Conservation (phyloP, 2,888 invertebrate genomes). For the Drosophila demipolita region DNA sequence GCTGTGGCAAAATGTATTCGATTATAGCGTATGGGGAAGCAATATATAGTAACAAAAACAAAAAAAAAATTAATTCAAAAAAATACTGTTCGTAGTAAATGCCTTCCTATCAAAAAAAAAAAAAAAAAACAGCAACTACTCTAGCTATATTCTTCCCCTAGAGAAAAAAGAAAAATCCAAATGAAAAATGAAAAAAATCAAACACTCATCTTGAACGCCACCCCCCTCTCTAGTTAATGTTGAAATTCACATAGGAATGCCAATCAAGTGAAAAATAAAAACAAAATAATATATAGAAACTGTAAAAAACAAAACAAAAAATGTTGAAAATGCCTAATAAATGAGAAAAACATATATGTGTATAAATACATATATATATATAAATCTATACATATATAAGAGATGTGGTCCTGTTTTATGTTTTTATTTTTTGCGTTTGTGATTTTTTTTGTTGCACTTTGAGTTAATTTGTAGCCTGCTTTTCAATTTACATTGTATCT, state of each 20-base stretch:
- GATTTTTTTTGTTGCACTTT: constrained; percentile 65
- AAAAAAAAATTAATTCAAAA: not conserved
- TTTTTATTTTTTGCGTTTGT: constrained; percentile 32
- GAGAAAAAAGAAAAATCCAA: constrained; percentile 1
- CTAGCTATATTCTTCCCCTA: constrained; percentile 27
- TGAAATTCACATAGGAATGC: constrained; percentile 69
- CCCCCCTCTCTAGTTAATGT: constrained; percentile 64
- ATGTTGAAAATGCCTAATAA: constrained; percentile 68
- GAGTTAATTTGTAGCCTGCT: constrained; percentile 67
- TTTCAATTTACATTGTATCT: constrained; percentile 57
- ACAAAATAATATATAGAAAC: constrained; percentile 38
- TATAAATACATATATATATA: constrained; percentile 23
- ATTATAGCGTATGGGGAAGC: constrained; percentile 21
- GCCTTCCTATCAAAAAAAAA: constrained; percentile 26
- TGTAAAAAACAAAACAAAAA: constrained; percentile 40
- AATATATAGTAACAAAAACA: constrained; percentile 19
- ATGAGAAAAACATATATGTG: constrained; percentile 33
- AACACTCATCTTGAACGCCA: constrained; percentile 25
- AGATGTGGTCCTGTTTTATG: constrained; percentile 36
- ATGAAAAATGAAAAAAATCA: constrained; percentile 1
- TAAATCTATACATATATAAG: constrained; percentile 33
- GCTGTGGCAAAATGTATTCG: constrained; percentile 26
- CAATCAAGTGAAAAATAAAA: constrained; percentile 57
- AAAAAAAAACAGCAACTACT: constrained; percentile 10
- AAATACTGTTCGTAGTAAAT: constrained; percentile 20